Conservation (phyloP, 2,797 vertebrate genomes). For the Fistularia tabacaria region DNA sequence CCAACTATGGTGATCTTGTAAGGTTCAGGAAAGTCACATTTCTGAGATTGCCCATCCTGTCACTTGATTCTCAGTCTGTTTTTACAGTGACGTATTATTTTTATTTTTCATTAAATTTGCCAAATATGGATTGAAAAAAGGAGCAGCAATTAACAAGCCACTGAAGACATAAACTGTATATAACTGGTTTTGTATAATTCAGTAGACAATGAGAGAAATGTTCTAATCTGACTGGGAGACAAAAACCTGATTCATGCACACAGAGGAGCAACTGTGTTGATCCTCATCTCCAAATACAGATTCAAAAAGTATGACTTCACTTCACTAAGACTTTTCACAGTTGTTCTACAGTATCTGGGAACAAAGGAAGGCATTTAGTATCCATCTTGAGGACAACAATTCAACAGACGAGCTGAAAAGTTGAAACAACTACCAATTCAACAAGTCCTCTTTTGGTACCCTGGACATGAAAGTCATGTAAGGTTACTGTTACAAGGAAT, state of each 20-base stretch:
- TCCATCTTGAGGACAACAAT: not conserved
- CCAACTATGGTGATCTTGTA: no score
- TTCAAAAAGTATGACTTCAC: not conserved
- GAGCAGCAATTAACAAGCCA: no score
- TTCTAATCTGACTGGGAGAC: not conserved
- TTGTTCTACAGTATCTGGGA: not conserved
- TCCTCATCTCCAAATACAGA: not conserved
- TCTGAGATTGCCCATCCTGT: no score
- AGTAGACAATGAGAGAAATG: slow-evolving; percentile 8
- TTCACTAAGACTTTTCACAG: not conserved
- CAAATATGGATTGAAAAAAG: not conserved
- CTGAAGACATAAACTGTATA: not conserved
- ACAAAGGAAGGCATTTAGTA: not conserved
- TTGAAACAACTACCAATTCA: not conserved
- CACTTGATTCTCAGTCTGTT: no score
- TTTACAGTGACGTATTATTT: no score
- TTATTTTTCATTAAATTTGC: not conserved
- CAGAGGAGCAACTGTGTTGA: not conserved
- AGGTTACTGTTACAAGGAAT: not conserved
- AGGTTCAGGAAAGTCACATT: no score
- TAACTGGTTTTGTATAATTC: slow-evolving; percentile 10
- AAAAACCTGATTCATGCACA: slow-evolving; percentile 1
- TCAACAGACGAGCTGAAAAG: not conserved
- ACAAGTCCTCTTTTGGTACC: not conserved
- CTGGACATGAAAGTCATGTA: not conserved